phyloP scores from a whole-genome alignment of 2,888 invertebrate genomes.

The Phalera bucephala region DNA sequence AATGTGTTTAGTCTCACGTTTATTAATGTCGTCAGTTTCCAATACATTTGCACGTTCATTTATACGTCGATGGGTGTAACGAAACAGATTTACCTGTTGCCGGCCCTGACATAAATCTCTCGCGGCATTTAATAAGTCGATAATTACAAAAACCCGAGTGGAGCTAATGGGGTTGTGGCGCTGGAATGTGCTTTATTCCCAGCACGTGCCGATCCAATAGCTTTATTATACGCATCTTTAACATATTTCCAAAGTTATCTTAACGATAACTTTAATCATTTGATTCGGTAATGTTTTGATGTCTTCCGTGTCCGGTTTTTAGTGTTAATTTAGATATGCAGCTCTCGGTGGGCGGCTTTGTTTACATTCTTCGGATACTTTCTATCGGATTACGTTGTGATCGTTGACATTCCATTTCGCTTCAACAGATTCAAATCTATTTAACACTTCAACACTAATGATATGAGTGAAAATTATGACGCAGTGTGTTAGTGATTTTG shows the following conservation, averaged over 20 bases:
- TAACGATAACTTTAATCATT: conserved; percentile 67
- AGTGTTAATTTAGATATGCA: conserved; percentile 53
- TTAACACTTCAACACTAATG: too few relatives aligned
- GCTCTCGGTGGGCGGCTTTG: conserved; percentile 54
- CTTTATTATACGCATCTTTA: conserved; percentile 69
- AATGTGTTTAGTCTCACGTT: conserved; percentile 11
- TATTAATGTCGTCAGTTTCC: conserved; percentile 16
- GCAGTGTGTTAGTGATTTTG: too few relatives aligned
- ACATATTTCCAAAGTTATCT: conserved; percentile 63
- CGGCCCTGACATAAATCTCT: conserved; percentile 57
- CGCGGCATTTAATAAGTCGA: conserved; percentile 60
- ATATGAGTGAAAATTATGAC: too few relatives aligned
- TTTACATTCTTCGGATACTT: conserved; percentile 49
- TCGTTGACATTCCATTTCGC: conserved; percentile 15
- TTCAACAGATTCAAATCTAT: neutral
- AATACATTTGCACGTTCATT: conserved; percentile 42
- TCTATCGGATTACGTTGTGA: conserved; percentile 21
- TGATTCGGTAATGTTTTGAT: conserved; percentile 57
- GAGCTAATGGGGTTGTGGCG: conserved; percentile 45
- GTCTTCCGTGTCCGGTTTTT: conserved; percentile 61
- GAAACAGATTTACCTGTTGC: conserved; percentile 49
- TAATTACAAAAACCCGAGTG: conserved; percentile 63
- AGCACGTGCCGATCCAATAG: conserved; percentile 65
- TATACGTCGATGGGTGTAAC: conserved; percentile 44
- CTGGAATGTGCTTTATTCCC: conserved; percentile 51